A percentile compares a stretch with the other conserved stretches of the same genome.
Conservation (phyloP, 2,888 invertebrate genomes). For the Cantharis rustica region DNA sequence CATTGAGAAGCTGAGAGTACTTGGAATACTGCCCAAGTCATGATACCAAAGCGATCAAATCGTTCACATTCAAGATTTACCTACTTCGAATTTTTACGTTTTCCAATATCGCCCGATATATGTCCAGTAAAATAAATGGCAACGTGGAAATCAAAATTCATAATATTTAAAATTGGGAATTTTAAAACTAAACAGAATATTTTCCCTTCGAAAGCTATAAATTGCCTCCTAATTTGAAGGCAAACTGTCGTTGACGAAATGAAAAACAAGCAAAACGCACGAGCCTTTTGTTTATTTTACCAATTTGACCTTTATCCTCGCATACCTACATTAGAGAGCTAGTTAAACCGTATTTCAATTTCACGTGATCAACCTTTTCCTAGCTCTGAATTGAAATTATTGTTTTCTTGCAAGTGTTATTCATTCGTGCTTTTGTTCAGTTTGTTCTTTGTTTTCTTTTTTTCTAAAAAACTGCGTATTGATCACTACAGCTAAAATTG, state of each 20-base stretch:
- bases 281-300: not conserved
- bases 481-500: too few relatives aligned
- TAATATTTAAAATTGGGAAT: not conserved
- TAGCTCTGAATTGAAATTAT: not conserved
- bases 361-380: not conserved
- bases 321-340: not conserved
- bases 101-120: not conserved
- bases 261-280: not conserved
- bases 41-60: not conserved
- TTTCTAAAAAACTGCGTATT: too few relatives aligned
- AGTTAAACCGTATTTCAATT: not conserved
- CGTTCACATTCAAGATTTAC: not conserved
- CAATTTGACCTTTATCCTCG: not conserved
- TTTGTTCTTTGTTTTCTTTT: too few relatives aligned
- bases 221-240: not conserved
- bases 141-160: too few relatives aligned
- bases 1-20: not conserved
- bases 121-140: not conserved
- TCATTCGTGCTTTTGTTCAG: too few relatives aligned
- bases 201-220: not conserved
- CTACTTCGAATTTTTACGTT: not conserved
- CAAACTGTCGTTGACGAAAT: not conserved
- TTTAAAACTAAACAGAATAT: not conserved
- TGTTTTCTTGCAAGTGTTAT: not conserved
- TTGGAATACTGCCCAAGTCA: not conserved